phyloP scores from a whole-genome alignment of 2,113 vertebrate genomes.

The Henicopernis longicauda region DNA sequence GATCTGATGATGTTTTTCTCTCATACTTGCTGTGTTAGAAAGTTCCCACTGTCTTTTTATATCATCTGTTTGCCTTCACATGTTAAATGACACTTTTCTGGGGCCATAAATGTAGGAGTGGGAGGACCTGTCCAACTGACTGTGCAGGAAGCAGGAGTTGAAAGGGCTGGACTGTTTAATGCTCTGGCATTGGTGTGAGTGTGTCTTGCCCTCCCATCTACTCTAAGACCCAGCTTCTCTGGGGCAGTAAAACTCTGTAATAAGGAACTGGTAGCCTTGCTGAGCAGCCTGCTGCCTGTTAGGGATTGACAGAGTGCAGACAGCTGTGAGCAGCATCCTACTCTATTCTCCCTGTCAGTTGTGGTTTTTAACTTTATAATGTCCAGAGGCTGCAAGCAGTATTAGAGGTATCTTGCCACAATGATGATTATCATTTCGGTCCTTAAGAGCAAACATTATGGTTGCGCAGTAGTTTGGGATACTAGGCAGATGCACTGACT shows the following conservation, averaged over 20 bases:
- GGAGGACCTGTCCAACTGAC: background rate
- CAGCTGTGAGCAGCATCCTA: background rate
- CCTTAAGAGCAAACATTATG: background rate
- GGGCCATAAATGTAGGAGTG: background rate
- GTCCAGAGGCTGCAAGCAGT: background rate
- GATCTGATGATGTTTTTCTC: background rate
- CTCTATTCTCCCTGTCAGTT: background rate
- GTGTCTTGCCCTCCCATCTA: background rate
- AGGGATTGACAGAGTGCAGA: background rate
- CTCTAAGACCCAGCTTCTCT: background rate
- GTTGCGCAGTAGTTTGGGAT: fast-evolving
- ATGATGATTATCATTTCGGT: fast-evolving
- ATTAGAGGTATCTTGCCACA: background rate
- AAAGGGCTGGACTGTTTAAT: background rate
- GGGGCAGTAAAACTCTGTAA: background rate
- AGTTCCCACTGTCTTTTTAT: background rate
- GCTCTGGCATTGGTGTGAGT: fast-evolving
- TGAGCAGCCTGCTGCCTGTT: background rate
- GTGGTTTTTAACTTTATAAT: background rate
- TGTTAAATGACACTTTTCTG: background rate
- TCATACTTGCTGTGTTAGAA: fast-evolving
- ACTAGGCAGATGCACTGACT: background rate
- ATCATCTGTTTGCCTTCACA: background rate
- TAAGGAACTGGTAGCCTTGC: background rate
- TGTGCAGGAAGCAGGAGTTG: background rate